Percentiles rank a stretch among this genome's conserved stretches.
These are phyloP conservation scores for Amaurobius ferox DNA, from an alignment of 2,888 invertebrate species.

Conservation along the genomic window DNA sequence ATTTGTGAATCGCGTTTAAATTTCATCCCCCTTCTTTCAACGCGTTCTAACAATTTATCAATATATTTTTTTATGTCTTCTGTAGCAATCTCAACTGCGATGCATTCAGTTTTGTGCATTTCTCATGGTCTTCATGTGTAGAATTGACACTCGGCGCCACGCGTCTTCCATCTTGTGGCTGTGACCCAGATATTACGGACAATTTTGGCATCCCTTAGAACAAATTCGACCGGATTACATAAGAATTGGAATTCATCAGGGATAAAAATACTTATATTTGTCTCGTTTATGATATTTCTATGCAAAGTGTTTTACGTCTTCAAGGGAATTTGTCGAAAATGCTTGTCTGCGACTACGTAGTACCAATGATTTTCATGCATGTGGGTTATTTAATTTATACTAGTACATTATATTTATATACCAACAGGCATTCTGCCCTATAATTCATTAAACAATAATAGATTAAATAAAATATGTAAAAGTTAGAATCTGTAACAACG, in stretches of 20 bases:
- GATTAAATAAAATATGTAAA: no score
- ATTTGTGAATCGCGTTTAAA: conserved; percentile 40
- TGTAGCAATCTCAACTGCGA: conserved; percentile 39
- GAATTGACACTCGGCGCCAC: conserved; percentile 69
- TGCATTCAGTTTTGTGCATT: conserved; percentile 61
- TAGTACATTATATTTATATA: no score
- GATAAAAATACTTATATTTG: background rate
- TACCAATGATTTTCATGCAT: no score
- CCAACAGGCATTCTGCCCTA: no score
- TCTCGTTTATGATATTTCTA: no score
- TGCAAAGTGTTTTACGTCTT: no score
- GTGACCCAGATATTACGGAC: conserved; percentile 58
- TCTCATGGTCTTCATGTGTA: conserved; percentile 65
- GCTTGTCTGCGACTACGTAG: no score
- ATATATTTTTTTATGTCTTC: conserved; percentile 67
- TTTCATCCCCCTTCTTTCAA: conserved; percentile 44
- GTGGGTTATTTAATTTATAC: no score
- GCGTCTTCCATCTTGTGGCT: conserved; percentile 53
- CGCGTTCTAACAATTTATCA: conserved; percentile 61
- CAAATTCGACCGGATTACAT: background rate
- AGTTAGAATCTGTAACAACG: no score
- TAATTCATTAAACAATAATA: no score
- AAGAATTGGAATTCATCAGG: background rate
- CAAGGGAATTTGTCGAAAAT: no score
- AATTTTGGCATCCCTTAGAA: background rate